Evolutionary conservation across 2,113 vertebrate genomes (phyloP).

Genomic region (Vanacampus margaritifer): DNA sequence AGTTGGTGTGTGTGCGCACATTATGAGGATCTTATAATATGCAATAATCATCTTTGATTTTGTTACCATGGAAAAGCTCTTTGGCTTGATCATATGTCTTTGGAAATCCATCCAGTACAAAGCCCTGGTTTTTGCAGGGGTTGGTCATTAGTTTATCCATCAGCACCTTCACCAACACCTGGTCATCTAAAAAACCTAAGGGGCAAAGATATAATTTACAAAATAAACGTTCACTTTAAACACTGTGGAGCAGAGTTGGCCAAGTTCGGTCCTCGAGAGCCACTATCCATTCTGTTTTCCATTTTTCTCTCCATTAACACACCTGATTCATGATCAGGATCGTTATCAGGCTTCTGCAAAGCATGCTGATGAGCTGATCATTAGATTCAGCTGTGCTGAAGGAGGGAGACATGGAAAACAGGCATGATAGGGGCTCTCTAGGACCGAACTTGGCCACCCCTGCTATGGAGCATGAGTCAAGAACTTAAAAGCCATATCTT

Average conservation of each 20-base stretch:
- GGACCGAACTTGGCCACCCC: too few species aligned
- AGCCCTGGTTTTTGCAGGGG: conserved; percentile 91
- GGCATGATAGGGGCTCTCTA: too few species aligned
- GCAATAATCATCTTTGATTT: not conserved
- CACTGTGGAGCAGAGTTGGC: not conserved
- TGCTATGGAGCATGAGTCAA: too few species aligned
- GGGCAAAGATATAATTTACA: not conserved
- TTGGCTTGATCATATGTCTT: conserved; percentile 82
- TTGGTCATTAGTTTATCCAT: conserved; percentile 83
- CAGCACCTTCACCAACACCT: conserved; percentile 75
- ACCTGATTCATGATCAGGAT: too few species aligned
- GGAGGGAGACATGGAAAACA: too few species aligned
- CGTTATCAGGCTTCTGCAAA: too few species aligned
- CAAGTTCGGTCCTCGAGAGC: too few species aligned
- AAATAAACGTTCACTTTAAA: not conserved
- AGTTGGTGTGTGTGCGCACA: not conserved
- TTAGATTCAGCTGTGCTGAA: too few species aligned
- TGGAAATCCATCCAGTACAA: conserved; percentile 86
- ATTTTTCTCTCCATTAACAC: too few species aligned
- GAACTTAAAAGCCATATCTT: too few species aligned
- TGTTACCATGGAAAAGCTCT: conserved; percentile 81
- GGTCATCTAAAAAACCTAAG: conserved; percentile 77
- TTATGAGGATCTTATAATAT: not conserved
- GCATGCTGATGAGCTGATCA: too few species aligned
- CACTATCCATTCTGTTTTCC: too few species aligned